Evolutionary conservation across 2,888 invertebrate species (phyloP).

Genomic region (Drosophila paramelanica): DNA sequence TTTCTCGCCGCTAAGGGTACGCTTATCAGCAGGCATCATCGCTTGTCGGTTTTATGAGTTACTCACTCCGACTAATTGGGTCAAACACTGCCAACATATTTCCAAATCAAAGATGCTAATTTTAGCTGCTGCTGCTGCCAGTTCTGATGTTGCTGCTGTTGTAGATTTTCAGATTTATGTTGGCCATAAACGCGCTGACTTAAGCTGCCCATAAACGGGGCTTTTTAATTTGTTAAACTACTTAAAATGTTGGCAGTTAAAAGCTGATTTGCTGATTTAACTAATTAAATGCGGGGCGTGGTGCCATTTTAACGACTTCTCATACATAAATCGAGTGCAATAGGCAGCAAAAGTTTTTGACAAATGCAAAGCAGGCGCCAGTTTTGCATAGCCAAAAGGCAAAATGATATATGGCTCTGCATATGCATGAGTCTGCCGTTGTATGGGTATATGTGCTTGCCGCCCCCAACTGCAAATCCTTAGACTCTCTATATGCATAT

Average conservation of each 20-base stretch:
- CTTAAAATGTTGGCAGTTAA: constrained; percentile 54
- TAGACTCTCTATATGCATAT: constrained; percentile 27
- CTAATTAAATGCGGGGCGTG: constrained; percentile 59
- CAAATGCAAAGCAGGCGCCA: constrained; percentile 58
- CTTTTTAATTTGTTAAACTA: constrained; percentile 55
- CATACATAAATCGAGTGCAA: constrained; percentile 16
- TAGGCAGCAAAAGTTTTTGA: constrained; percentile 36
- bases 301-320: constrained; percentile 61
- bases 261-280: constrained; percentile 41
- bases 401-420: constrained; percentile 64
- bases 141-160: constrained; percentile 17
- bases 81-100: constrained; percentile 56
- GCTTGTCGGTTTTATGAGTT: constrained; percentile 71
- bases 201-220: constrained; percentile 34
- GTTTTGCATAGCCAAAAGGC: constrained; percentile 48
- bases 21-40: constrained; percentile 57
- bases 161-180: constrained; percentile 46
- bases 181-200: constrained; percentile 35
- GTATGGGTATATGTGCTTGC: neutral
- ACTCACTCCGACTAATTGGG: constrained; percentile 70
- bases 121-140: constrained; percentile 27
- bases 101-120: constrained; percentile 78
- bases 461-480: constrained; percentile 28
- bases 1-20: constrained; percentile 46
- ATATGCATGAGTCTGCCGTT: constrained; percentile 36